phyloP scores from a whole-genome alignment of 2,888 invertebrate species.

The Cephus sareptanus region DNA sequence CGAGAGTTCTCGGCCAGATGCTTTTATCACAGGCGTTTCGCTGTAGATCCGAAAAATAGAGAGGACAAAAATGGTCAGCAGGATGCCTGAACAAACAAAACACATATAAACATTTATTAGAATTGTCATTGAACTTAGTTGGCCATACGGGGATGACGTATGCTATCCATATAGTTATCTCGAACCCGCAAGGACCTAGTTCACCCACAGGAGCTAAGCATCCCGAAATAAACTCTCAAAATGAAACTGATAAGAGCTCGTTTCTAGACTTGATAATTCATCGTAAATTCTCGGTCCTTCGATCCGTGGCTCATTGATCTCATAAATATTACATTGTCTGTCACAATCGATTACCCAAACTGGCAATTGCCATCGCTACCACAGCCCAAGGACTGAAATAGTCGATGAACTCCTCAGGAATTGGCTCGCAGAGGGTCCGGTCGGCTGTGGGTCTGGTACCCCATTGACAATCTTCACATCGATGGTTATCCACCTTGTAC shows the following conservation, averaged over 20 bases:
- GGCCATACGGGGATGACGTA: background rate
- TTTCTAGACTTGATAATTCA: background rate
- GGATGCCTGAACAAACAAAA: conserved; percentile 57
- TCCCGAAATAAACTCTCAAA: background rate
- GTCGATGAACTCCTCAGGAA: conserved; percentile 66
- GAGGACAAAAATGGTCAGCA: conserved; percentile 65
- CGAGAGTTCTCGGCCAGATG: conserved; percentile 69
- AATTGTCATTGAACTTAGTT: background rate
- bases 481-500: conserved; percentile 62
- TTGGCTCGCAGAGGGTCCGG: conserved; percentile 60
- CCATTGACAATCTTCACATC: conserved; percentile 65
- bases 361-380: conserved; percentile 64
- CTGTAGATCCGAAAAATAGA: conserved; percentile 68
- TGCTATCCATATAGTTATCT: background rate
- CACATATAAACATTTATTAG: conserved; percentile 11
- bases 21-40: conserved; percentile 70
- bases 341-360: conserved; percentile 40
- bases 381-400: conserved; percentile 67
- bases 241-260: background rate
- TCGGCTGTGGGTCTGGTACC: conserved; percentile 61
- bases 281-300: background rate
- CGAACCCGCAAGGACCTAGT: background rate
- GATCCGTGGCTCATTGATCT: background rate
- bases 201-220: background rate
- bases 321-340: background rate